phyloP scores from a whole-genome alignment of 2,888 invertebrate species.

The Entomobrya multifasciata region DNA sequence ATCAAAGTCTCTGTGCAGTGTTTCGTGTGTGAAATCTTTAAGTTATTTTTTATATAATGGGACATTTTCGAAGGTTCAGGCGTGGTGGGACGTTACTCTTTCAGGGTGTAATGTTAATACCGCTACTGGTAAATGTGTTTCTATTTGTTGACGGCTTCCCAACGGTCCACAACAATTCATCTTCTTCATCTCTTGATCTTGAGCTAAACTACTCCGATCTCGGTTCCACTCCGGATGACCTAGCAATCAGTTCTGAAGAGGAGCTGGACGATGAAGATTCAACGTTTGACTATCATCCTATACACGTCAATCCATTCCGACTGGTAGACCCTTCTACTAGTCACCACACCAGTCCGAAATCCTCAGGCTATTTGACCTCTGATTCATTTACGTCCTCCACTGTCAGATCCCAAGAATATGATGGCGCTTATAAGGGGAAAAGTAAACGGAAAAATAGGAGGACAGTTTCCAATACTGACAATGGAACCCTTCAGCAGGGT shows the following conservation, averaged over 20 bases:
- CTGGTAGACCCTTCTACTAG: constrained; percentile 20
- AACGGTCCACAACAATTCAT: constrained; percentile 8
- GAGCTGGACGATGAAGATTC: constrained; percentile 51
- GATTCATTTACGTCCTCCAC: too few relatives aligned
- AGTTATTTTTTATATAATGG: constrained; percentile 62
- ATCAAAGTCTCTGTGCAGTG: too few relatives aligned
- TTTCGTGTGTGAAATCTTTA: too few relatives aligned
- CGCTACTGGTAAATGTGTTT: constrained; percentile 45
- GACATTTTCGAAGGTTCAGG: constrained; percentile 32
- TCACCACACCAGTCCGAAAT: constrained; percentile 17
- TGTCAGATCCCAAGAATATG: neutral
- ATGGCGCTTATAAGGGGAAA: neutral
- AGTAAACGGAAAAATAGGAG: constrained; percentile 5
- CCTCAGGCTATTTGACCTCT: constrained; percentile 16
- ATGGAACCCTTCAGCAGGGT: neutral
- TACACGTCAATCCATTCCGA: neutral
- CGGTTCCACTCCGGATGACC: constrained; percentile 38
- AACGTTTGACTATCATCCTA: neutral
- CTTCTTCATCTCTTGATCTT: constrained; percentile 5
- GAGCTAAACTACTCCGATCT: neutral
- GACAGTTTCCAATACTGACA: neutral
- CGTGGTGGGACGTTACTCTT: constrained; percentile 51
- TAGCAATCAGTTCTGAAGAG: constrained; percentile 53
- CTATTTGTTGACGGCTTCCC: constrained; percentile 46
- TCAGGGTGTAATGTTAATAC: constrained; percentile 54